These are phyloP conservation scores for Falco columbarius DNA, from an alignment of 2,797 vertebrate genomes.

Conservation along the genomic window DNA sequence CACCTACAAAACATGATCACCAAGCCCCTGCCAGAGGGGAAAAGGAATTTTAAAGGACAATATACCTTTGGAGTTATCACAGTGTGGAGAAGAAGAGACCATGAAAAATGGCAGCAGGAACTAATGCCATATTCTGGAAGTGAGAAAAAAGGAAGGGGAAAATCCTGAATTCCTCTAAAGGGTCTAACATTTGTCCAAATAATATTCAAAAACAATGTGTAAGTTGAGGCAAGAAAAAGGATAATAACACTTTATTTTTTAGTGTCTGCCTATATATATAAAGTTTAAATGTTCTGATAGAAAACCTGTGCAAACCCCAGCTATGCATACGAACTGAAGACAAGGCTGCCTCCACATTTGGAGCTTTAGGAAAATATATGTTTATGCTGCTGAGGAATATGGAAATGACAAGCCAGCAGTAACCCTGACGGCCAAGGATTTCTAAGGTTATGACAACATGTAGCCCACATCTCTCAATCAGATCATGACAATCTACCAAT, in stretches of 20 bases:
- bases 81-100: neutral
- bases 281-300: neutral
- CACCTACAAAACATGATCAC: neutral
- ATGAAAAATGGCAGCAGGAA: neutral
- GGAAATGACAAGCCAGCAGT: neutral
- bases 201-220: neutral
- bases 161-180: neutral
- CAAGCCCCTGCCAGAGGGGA: neutral
- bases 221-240: neutral
- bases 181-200: neutral
- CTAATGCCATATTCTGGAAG: neutral
- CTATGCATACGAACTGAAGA: neutral
- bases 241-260: neutral
- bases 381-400: neutral
- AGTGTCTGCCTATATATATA: neutral
- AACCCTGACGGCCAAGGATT: neutral
- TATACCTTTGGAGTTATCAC: neutral
- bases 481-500: neutral
- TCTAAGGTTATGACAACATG: neutral
- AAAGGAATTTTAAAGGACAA: neutral
- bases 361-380: neutral
- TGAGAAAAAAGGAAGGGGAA: neutral
- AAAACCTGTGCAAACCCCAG: neutral
- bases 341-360: neutral
- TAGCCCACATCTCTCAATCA: neutral